A percentile compares a stretch with the other conserved stretches of the same genome.
phyloP scores from a whole-genome alignment of 2,797 vertebrate species.

The Melanotaenia parkinsoni region DNA sequence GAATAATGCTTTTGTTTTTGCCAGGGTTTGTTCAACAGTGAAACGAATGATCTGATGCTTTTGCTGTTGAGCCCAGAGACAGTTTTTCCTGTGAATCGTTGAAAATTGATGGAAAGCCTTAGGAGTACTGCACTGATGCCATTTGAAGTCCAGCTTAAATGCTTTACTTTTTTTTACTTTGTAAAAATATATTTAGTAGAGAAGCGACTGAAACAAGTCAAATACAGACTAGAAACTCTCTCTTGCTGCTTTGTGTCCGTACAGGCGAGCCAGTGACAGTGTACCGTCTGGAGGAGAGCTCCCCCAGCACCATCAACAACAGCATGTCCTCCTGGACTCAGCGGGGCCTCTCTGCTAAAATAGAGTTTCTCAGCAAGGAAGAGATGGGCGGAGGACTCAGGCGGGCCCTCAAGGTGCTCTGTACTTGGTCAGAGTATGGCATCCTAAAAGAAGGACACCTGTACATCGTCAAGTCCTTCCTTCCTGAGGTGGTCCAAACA shows the following conservation, averaged over 20 bases:
- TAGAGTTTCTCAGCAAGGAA: constrained; percentile 98
- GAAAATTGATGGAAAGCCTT: too few species aligned
- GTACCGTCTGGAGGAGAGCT: constrained; percentile 97
- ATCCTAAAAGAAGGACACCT: constrained; percentile 96
- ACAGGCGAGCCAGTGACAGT: constrained; percentile 96
- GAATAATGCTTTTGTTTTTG: too few species aligned
- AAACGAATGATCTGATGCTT: neutral
- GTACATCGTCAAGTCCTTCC: constrained; percentile 98
- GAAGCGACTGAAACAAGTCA: neutral
- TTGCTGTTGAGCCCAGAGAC: neutral
- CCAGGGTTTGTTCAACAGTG: too few species aligned
- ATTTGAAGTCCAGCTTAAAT: too few species aligned
- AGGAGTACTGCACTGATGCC: too few species aligned
- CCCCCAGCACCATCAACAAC: constrained; percentile 96
- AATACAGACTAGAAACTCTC: neutral
- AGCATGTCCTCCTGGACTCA: constrained; percentile 99
- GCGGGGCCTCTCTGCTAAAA: constrained; percentile 95
- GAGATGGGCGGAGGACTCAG: constrained; percentile 98
- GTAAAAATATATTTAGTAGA: too few species aligned
- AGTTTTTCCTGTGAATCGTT: too few species aligned
- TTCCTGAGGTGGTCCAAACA: constrained; percentile 95
- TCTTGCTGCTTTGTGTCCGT: constrained; percentile 10
- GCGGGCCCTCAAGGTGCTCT: constrained; percentile 95
- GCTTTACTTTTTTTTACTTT: too few species aligned
- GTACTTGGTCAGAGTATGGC: constrained; percentile 97